phyloP scores from a whole-genome alignment of 1,140 invertebrate genomes.

The Xylocopa sonorina region DNA sequence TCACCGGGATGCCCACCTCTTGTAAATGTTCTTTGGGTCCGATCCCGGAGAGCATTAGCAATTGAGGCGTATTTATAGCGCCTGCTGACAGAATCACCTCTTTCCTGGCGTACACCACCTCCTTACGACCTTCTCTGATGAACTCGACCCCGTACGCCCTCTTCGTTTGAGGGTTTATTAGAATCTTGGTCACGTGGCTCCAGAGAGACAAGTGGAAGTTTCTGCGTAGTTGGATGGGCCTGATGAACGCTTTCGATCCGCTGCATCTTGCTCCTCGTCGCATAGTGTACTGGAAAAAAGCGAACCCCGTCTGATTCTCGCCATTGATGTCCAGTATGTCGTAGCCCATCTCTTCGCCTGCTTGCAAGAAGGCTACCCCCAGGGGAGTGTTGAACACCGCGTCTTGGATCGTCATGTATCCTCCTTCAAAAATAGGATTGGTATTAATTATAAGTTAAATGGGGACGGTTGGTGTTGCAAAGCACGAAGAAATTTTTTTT shows the following conservation, averaged over 20 bases:
- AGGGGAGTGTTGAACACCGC: constrained; percentile 90
- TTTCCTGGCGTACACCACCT: constrained; percentile 86
- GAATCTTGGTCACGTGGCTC: constrained; percentile 88
- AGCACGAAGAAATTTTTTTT: neutral
- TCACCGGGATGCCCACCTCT: constrained; percentile 85
- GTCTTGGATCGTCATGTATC: constrained; percentile 91
- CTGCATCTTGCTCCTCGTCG: constrained; percentile 89
- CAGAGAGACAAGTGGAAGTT: constrained; percentile 90
- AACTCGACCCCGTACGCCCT: constrained; percentile 91
- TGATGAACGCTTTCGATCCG: constrained; percentile 90
- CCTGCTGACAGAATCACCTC: constrained; percentile 92
- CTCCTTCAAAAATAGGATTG: constrained; percentile 84
- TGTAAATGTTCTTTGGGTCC: constrained; percentile 88
- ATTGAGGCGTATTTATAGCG: constrained; percentile 89
- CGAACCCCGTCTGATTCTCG: constrained; percentile 90
- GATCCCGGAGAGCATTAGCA: constrained; percentile 93
- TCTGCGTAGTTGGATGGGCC: constrained; percentile 87
- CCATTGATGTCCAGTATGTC: constrained; percentile 90
- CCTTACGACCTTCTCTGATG: constrained; percentile 85
- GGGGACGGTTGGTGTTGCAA: too few relatives aligned
- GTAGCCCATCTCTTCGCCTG: constrained; percentile 95
- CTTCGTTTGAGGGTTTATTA: constrained; percentile 87
- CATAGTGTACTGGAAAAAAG: constrained; percentile 92
- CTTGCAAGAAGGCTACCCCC: constrained; percentile 92
- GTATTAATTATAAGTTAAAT: neutral